Evolutionary conservation across 1,140 invertebrate genomes (phyloP).

Genomic region (Nasonia giraulti): DNA sequence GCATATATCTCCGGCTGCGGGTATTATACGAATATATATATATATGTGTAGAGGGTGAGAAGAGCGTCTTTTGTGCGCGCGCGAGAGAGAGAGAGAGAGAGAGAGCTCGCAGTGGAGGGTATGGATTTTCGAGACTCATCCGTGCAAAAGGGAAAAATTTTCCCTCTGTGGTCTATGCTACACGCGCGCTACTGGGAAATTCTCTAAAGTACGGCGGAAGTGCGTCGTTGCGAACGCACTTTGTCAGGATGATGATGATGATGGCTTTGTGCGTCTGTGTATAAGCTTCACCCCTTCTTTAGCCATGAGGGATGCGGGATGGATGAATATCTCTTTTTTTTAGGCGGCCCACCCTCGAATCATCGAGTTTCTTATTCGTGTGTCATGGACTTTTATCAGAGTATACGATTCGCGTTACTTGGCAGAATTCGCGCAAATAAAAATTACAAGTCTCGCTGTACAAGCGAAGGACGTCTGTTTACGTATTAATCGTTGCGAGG

Average conservation of each 20-base stretch:
- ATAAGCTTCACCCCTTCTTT: not conserved
- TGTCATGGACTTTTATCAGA: not conserved
- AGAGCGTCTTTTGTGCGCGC: not conserved
- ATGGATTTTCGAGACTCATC: constrained; percentile 23
- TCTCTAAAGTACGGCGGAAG: not conserved
- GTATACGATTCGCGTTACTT: too few species aligned
- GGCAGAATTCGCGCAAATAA: too few species aligned
- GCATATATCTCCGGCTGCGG: not conserved
- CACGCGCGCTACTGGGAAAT: not conserved
- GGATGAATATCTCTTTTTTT: not conserved
- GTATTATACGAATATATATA: not conserved
- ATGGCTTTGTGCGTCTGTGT: not conserved
- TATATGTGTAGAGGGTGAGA: not conserved
- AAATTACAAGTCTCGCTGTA: too few species aligned
- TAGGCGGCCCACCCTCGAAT: not conserved
- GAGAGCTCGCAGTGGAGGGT: not conserved
- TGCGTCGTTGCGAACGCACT: not conserved
- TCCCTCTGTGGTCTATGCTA: not conserved
- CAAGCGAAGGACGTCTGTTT: too few species aligned
- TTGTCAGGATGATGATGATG: not conserved
- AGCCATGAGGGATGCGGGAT: not conserved
- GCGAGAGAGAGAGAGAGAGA: too few species aligned
- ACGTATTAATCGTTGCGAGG: too few species aligned
- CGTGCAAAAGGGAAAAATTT: not conserved
- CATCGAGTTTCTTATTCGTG: not conserved